These are phyloP conservation scores for Marisa cornuarietis DNA, from an alignment of 1,140 invertebrate species.

Conservation along the genomic window DNA sequence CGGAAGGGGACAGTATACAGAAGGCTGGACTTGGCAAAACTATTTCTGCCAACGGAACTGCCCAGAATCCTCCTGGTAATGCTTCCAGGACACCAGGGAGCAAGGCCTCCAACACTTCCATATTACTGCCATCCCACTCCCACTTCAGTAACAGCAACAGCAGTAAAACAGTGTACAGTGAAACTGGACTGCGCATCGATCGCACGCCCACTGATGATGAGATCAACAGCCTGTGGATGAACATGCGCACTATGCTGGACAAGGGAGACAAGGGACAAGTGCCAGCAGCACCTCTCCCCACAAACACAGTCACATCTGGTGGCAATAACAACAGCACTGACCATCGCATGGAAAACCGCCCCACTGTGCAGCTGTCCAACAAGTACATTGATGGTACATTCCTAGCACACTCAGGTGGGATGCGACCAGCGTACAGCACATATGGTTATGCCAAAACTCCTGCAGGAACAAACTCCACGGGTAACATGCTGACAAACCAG, in stretches of 20 bases:
- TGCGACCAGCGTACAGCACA: not conserved
- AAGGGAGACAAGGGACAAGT: constrained; percentile 18
- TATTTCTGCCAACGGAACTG: too few species aligned
- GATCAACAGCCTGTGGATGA: constrained; percentile 64
- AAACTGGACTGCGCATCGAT: constrained; percentile 56
- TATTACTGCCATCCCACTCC: constrained; percentile 22
- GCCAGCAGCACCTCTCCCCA: constrained; percentile 7
- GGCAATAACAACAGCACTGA: constrained; percentile 20
- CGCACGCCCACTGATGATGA: constrained; percentile 64
- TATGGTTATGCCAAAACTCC: not conserved
- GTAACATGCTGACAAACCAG: constrained; percentile 28
- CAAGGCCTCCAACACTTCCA: constrained; percentile 16
- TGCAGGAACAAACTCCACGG: not conserved
- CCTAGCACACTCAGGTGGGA: constrained; percentile 27
- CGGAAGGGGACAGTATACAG: too few species aligned
- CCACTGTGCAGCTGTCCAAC: constrained; percentile 46
- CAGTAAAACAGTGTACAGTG: constrained; percentile 44
- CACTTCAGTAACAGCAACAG: constrained; percentile 22
- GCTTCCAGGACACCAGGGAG: not conserved
- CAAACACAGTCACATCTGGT: constrained; percentile 14
- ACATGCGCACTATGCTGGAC: constrained; percentile 57
- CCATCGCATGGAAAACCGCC: constrained; percentile 24
- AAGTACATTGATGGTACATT: constrained; percentile 55
- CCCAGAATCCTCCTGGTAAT: too few species aligned
- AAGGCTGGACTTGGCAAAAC: too few species aligned